phyloP scores from a whole-genome alignment of 2,888 invertebrate species.

The Diplazon laetatorius region DNA sequence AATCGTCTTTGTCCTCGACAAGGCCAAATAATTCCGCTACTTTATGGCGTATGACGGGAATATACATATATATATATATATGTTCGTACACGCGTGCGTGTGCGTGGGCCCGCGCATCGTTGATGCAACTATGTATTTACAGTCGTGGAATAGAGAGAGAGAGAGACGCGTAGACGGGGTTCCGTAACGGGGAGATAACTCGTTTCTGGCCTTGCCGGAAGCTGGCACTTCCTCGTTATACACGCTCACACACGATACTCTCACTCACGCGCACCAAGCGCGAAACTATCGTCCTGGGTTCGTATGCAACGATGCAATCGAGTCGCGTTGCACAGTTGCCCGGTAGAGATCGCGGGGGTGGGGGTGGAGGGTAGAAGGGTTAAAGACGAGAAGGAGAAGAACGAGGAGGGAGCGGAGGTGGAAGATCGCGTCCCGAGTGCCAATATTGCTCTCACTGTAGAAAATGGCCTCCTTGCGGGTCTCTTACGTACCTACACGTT shows the following conservation, averaged over 20 bases:
- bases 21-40: slow-evolving; percentile 62
- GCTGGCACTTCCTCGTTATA: slow-evolving; percentile 66
- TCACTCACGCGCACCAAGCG: slow-evolving; percentile 1
- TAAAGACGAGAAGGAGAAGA: too few relatives aligned
- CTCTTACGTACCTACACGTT: slow-evolving; percentile 15
- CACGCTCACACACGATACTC: slow-evolving; percentile 42
- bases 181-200: slow-evolving; percentile 66
- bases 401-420: too few relatives aligned
- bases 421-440: slow-evolving; percentile 41
- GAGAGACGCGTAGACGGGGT: slow-evolving; percentile 64
- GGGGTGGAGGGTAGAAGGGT: too few relatives aligned
- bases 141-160: slow-evolving; percentile 58
- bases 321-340: slow-evolving; percentile 63
- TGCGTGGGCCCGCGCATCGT: too few relatives aligned
- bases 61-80: slow-evolving; percentile 4
- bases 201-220: slow-evolving; percentile 66
- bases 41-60: slow-evolving; percentile 22
- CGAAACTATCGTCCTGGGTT: slow-evolving; percentile 24
- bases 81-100: slow-evolving; percentile 5
- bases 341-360: too few relatives aligned
- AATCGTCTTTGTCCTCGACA: slow-evolving; percentile 62
- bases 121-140: slow-evolving; percentile 26
- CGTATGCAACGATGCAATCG: slow-evolving; percentile 55
- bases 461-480: slow-evolving; percentile 58
- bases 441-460: slow-evolving; percentile 48